Base-by-base conservation (phyloP, 1,140 invertebrate species). In the Magallana gigas region DNA sequence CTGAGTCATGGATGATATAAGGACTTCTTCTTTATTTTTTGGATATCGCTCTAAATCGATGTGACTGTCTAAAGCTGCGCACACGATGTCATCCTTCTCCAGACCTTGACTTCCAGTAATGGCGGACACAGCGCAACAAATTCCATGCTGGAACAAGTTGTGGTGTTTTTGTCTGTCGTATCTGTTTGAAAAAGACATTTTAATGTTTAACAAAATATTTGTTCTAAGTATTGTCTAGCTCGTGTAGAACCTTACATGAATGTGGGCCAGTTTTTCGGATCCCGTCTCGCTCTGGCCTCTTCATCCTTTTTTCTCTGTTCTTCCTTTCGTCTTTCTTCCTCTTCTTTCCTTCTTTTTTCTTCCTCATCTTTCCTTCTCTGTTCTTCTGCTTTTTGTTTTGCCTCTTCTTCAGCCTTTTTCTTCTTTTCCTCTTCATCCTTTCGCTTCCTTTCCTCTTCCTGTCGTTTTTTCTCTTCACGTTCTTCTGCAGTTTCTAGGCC, bases 331-430 rank as follows among this genome's bases (percentile, higher is more conserved):
- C 80, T 56, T 71, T 29, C 12, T 29, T 71, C 68, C 57, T 82
- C 80, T 48, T 82, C 80, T 57, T 82, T 82, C 36, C 80, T 82
- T 82, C 80, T 36, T 48, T 57, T 58, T 8, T 82, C 80, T 18
- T 82, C 80, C 14, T 82, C 80, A 18, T 82, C 80, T 82, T 82
- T 82, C 57, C 48, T 8, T 16, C 12, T 82, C 80, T 82, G 48
- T 57, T 82, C 80, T 29, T 82, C 48, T 0, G 68, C 68, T 82
- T 82, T 82, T 1, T 48, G 80, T 9, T 58, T 56, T 23, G 48
- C 57, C 57, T 82, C 80, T 29, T 82, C 80, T 82, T 82, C 48
- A 12, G 18, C 80, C 57, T 18, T 82, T 82, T 56, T 82, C 80
- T 58, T 82, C 80, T 56, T 58, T 56, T 16, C 36, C 48, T 82